Evolutionary conservation across 2,888 invertebrate genomes (phyloP), one percentile per base, ranked within the genome.

Genomic region (Leptinotarsa haldemani): DNA sequence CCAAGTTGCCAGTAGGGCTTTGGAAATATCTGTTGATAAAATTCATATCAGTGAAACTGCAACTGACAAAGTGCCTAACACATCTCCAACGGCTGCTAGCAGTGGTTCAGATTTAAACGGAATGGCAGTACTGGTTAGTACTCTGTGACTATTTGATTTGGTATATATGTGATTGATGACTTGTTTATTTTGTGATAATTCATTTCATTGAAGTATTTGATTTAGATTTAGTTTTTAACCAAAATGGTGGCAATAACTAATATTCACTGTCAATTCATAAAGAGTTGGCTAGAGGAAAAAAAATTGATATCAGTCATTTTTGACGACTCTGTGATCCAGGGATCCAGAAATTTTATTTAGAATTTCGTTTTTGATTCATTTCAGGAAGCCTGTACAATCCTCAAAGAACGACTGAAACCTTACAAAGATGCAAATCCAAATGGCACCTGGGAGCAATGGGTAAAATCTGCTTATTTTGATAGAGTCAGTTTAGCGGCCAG

Each of bases 21-120:
- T 97, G 16, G 92, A 90, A 67, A 91, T 95, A 48, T 91, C 94
- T 4, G 85, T 90, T 0, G 91, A 93, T 0, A 91, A 92, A 82
- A 95, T 97, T 81, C 94, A 95, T 84, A 93, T 96, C 16, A 91
- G 91, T 40, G 97, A 97, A 86, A 95, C 95, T 0, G 88, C 94
- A 0, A 96, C 96, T 0, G 97, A 97, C 84, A 97, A 96, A 89
- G 95, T 97, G 1, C 96, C 97, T 0, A 97, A 97, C 83, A 94
- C 97, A 0, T 94, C 95, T 9, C 91, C 97, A 0, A 97, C 97
- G 0, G 97, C 97, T 2, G 97, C 95, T 12, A 96, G 96, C 85
- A 92, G 92, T 30, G 93, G 95, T 0, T 96, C 97, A 0, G 97
- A 97, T 89, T 87, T 97, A 1, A 97, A 97, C 84, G 97, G 97